Evolutionary conservation across 2,113 vertebrate species (phyloP).

Genomic region (Recurvirostra avosetta): DNA sequence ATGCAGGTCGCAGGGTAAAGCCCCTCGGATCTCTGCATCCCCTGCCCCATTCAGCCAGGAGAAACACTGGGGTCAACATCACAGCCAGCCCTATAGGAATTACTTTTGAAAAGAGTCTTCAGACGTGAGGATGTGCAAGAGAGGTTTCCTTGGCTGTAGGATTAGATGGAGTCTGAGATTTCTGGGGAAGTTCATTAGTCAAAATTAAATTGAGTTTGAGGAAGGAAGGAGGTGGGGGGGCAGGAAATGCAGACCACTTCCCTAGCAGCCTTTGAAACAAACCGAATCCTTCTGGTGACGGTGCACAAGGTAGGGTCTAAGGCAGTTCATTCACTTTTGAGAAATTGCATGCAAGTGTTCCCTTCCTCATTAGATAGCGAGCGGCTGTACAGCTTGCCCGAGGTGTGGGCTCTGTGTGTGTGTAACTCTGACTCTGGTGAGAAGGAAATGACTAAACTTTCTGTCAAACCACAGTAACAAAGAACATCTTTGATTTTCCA

Average conservation of each 20-base stretch:
- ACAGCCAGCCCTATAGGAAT: not conserved
- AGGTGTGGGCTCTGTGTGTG: not conserved
- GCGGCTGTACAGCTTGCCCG: rapidly evolving
- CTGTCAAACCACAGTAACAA: conserved; percentile 54
- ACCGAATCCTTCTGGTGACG: not conserved
- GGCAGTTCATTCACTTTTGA: not conserved
- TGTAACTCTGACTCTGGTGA: not conserved
- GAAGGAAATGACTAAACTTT: conserved; percentile 70
- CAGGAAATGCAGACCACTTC: not conserved
- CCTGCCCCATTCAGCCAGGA: not conserved
- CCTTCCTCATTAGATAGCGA: not conserved
- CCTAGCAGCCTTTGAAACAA: not conserved
- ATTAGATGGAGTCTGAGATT: not conserved
- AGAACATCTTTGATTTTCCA: conserved; percentile 58
- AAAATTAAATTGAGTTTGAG: not conserved
- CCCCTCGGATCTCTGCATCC: rapidly evolving
- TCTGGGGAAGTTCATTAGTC: not conserved
- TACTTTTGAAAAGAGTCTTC: not conserved
- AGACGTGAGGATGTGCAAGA: not conserved
- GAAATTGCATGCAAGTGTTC: not conserved
- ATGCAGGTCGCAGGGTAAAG: not conserved
- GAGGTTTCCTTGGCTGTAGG: not conserved
- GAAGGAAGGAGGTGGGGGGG: not conserved
- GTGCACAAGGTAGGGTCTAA: not conserved
- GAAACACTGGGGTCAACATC: not conserved